Evolutionary conservation across 2,888 invertebrate species (phyloP).

Genomic region (Dione juno): DNA sequence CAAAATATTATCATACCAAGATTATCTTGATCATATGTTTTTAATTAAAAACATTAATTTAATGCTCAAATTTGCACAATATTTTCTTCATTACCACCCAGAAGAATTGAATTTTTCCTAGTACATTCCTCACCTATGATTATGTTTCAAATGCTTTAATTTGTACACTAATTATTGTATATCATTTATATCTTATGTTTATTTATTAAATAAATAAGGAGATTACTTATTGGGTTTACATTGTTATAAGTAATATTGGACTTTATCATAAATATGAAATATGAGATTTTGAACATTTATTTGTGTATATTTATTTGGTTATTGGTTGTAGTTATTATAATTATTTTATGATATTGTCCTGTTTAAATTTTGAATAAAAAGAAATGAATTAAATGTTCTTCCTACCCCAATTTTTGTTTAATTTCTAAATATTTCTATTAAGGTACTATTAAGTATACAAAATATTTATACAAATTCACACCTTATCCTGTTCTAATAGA

Average conservation of each 20-base stretch:
- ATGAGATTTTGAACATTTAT: neutral
- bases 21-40: neutral
- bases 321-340: slow-evolving; percentile 3
- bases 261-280: neutral
- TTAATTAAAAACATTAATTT: neutral
- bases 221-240: neutral
- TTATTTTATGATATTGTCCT: neutral
- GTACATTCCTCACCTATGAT: slow-evolving; percentile 3
- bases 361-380: slow-evolving; percentile 1
- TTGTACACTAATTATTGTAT: neutral
- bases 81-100: neutral
- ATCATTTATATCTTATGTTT: neutral
- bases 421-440: neutral
- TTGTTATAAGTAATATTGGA: neutral
- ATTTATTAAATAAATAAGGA: neutral
- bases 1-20: too few species aligned
- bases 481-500: too few species aligned
- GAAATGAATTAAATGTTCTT: neutral
- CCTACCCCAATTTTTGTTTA: neutral
- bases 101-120: too few species aligned
- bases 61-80: slow-evolving; percentile 13
- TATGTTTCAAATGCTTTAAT: neutral
- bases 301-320: slow-evolving; percentile 6
- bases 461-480: neutral
- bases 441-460: neutral